Evolutionary conservation across 2,113 vertebrate species (phyloP).

Genomic region (Peromyscus californicus): DNA sequence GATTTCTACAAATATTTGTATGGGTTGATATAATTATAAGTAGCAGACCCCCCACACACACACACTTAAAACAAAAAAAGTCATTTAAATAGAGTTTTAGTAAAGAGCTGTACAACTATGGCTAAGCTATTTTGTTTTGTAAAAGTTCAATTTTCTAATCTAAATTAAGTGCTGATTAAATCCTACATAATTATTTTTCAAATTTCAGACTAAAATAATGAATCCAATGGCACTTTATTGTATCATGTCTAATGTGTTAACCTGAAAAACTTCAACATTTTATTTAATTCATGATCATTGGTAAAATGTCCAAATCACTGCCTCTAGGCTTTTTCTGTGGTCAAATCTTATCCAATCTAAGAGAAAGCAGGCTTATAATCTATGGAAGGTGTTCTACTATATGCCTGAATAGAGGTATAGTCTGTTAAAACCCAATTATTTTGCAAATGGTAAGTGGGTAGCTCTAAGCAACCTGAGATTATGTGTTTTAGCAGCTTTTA

Average conservation of each 20-base stretch:
- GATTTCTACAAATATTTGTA: background rate
- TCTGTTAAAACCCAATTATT: background rate
- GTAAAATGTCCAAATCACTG: background rate
- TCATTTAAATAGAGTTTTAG: background rate
- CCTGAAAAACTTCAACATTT: background rate
- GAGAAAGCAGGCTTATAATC: background rate
- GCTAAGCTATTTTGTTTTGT: background rate
- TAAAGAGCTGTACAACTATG: background rate
- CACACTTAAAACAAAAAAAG: background rate
- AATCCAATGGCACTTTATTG: background rate
- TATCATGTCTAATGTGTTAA: background rate
- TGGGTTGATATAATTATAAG: background rate
- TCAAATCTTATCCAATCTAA: background rate
- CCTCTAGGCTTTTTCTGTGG: background rate
- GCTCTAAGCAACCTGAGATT: background rate
- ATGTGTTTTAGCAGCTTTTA: background rate
- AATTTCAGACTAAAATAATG: background rate
- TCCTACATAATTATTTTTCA: background rate
- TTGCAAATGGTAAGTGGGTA: background rate
- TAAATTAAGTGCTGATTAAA: background rate
- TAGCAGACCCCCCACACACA: background rate
- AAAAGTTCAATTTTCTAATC: background rate
- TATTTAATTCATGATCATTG: background rate
- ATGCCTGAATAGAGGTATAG: background rate
- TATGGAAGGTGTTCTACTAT: background rate